Evolutionary conservation across 2,797 vertebrate genomes (phyloP).

Genomic region (Anniella stebbinsi): DNA sequence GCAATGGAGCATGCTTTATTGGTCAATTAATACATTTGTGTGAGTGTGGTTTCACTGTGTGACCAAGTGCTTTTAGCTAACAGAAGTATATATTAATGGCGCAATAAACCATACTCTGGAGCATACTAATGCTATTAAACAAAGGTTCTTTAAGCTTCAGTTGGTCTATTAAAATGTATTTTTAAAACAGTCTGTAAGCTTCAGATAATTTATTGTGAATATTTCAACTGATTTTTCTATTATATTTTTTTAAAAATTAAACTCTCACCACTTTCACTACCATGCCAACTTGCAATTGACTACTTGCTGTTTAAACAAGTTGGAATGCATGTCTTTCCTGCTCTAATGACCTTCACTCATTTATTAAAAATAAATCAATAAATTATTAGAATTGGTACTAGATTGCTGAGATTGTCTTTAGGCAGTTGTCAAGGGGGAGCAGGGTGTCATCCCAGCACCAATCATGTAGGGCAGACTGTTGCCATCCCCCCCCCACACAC

Average conservation of each 20-base stretch:
- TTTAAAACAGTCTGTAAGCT: conserved; percentile 24
- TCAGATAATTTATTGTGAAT: conserved; percentile 53
- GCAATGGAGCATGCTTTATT: conserved; percentile 43
- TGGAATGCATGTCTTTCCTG: not conserved
- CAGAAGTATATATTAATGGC: conserved; percentile 39
- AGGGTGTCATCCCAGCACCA: not conserved
- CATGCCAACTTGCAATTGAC: not conserved
- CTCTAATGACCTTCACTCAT: not conserved
- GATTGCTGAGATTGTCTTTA: not conserved
- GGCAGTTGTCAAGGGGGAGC: not conserved
- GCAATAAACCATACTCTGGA: conserved; percentile 42
- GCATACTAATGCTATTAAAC: conserved; percentile 30
- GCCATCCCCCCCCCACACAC: not conserved
- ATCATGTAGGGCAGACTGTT: not conserved
- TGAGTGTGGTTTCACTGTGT: conserved; percentile 1
- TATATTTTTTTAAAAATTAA: too few species aligned
- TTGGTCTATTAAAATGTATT: conserved; percentile 51
- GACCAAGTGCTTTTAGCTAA: conserved; percentile 6
- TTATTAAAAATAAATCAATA: not conserved
- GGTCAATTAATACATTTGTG: not conserved
- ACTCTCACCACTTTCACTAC: too few species aligned
- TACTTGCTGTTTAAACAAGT: not conserved
- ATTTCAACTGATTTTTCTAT: not conserved
- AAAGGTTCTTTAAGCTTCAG: conserved; percentile 30
- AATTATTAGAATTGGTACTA: not conserved